Base-by-base conservation (phyloP, 2,113 vertebrate species). In the Dunckerocampus dactyliophorus region DNA sequence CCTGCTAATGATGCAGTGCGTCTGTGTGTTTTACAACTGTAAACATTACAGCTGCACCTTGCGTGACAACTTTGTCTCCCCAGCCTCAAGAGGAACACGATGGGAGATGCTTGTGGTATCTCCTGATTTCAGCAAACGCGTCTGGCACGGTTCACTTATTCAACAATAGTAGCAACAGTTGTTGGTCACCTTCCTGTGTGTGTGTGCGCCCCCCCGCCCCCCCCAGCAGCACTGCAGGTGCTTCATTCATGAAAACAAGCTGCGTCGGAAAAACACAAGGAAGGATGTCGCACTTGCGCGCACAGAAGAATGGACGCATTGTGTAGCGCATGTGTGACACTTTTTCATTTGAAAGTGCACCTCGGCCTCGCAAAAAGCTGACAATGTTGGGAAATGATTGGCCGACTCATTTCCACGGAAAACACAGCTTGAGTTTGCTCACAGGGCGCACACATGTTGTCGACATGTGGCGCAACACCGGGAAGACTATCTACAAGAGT, bases 221-320 rank as follows among this genome's bases (percentile, higher is more conserved):
- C n/a, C n/a, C 37, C n/a, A 13, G 54, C 2, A 20, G 34, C 54
- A 11, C 62, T 71, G 69, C 84, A 89, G 86, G 85, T 82, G 85
- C 62, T 71, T 77, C 77, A 74, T 81, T 84, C 74, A 85, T 45
- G 72, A 83, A 77, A 76, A 71, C 65, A 74, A 48, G 62, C 65
- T 22, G 63, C 17, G 28, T 37, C 17, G 60, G 71, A 71, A 79
- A 82, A 81, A 83, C 78, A 86, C 79, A 62, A 85, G 89, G 88
- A 89, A 90, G 90, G 90, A 91, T 89, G 85, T 88, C 8, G 71
- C 82, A 77, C 81, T 86, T 84, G 61, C 65, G 63, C 69, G 9
- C 53, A 22, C 62, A 22, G 61, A 83, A 87, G 85, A 90, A 86
- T 86, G 84, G 86, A 59, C 0, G 76, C 77, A 87, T 88, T 89